Conservation (phyloP, 2,797 vertebrate genomes). For the Helarctos malayanus region DNA sequence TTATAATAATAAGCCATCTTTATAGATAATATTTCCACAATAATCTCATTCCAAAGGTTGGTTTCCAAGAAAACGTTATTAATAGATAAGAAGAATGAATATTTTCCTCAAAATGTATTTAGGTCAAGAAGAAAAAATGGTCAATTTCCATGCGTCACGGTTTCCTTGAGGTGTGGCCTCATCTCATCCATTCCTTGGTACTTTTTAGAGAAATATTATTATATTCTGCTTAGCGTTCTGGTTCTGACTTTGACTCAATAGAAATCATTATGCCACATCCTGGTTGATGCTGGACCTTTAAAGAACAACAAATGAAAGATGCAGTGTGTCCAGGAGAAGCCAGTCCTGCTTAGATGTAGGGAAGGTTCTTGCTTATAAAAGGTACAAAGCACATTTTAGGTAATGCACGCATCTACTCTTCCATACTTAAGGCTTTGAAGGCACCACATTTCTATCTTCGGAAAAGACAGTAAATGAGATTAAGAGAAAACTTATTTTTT, state of each 20-base stretch:
- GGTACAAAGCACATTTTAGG: background rate
- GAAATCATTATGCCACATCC: background rate
- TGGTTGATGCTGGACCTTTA: background rate
- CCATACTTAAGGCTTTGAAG: background rate
- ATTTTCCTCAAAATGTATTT: background rate
- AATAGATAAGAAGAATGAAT: background rate
- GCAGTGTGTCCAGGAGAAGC: background rate
- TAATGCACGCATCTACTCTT: background rate
- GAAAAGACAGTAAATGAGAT: background rate
- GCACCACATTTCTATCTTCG: background rate
- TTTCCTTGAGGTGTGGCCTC: background rate
- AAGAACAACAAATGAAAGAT: background rate
- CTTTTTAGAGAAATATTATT: background rate
- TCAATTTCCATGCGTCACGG: background rate
- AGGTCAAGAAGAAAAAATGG: background rate
- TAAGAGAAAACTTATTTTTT: background rate
- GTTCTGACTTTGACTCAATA: background rate
- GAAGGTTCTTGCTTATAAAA: background rate
- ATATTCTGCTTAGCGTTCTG: background rate
- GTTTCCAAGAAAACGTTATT: background rate
- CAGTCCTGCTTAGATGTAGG: background rate
- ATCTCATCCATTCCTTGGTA: background rate
- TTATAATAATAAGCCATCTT: background rate
- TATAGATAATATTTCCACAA: background rate
- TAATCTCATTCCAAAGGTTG: background rate